These are phyloP conservation scores for Ectemnius lituratus DNA, from an alignment of 2,888 invertebrate species.

Conservation along the genomic window DNA sequence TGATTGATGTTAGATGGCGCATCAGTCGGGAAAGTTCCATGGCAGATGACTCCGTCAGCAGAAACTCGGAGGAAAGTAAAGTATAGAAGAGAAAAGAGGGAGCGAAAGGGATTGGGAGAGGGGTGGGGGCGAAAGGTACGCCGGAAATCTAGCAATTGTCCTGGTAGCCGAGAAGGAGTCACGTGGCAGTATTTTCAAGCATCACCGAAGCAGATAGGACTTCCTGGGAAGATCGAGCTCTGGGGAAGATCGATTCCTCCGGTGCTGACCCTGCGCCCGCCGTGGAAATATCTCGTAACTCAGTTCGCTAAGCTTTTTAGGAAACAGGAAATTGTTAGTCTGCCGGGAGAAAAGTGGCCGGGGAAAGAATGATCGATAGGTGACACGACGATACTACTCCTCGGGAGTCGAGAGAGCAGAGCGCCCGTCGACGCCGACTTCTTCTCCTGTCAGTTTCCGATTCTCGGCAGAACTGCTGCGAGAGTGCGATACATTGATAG, in stretches of 20 bases:
- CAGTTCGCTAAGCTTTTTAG: slow-evolving; percentile 74
- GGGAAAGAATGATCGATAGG: slow-evolving; percentile 71
- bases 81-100: no score
- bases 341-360: slow-evolving; percentile 62
- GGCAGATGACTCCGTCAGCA: no score
- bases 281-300: slow-evolving; percentile 74
- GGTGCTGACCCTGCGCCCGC: slow-evolving; percentile 23
- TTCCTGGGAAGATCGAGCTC: slow-evolving; percentile 52
- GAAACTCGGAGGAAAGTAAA: no score
- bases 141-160: neutral
- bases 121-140: neutral
- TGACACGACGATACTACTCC: slow-evolving; percentile 60
- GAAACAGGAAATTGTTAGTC: slow-evolving; percentile 76
- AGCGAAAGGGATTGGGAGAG: neutral
- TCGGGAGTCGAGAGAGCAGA: no score
- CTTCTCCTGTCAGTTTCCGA: no score
- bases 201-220: slow-evolving; percentile 56
- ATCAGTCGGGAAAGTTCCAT: no score
- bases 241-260: slow-evolving; percentile 68
- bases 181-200: slow-evolving; percentile 25
- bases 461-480: no score
- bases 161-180: neutral
- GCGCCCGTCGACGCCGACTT: no score
- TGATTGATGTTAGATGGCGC: no score
- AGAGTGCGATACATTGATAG: no score